These are phyloP conservation scores for Drosophila histrio DNA, from an alignment of 2,888 invertebrate genomes.

Conservation along the genomic window DNA sequence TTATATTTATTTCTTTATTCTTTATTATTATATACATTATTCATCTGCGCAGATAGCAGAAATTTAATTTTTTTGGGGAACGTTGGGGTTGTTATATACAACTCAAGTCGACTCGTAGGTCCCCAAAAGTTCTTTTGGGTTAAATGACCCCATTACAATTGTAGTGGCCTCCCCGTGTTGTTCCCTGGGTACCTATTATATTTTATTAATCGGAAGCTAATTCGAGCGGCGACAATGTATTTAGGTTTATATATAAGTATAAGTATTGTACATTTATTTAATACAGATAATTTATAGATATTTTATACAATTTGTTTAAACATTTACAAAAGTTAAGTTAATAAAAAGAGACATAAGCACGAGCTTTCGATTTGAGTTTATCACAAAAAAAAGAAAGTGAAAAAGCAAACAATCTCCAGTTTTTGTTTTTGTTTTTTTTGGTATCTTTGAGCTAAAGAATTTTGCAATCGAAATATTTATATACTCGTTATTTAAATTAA, in stretches of 20 bases:
- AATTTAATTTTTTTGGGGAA: too few relatives aligned
- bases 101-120: not conserved
- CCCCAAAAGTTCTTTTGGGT: too few relatives aligned
- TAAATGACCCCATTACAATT: not conserved
- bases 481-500: slow-evolving; percentile 11
- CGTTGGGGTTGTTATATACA: not conserved
- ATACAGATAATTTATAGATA: slow-evolving; percentile 56
- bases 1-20: too few relatives aligned
- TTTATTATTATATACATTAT: too few relatives aligned
- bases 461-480: slow-evolving; percentile 34
- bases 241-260: too few relatives aligned
- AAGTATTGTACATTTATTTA: slow-evolving; percentile 74
- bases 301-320: slow-evolving; percentile 71
- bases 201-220: not conserved
- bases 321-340: slow-evolving; percentile 65
- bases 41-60: too few relatives aligned
- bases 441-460: slow-evolving; percentile 65
- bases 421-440: slow-evolving; percentile 47
- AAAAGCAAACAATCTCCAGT: slow-evolving; percentile 35
- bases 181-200: not conserved
- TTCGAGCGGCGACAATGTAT: not conserved
- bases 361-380: slow-evolving; percentile 58
- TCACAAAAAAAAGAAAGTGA: slow-evolving; percentile 65
- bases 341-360: slow-evolving; percentile 52
- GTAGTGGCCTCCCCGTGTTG: not conserved